Conservation (phyloP, 2,888 invertebrate species). For the Acrocyrtus sp. region DNA sequence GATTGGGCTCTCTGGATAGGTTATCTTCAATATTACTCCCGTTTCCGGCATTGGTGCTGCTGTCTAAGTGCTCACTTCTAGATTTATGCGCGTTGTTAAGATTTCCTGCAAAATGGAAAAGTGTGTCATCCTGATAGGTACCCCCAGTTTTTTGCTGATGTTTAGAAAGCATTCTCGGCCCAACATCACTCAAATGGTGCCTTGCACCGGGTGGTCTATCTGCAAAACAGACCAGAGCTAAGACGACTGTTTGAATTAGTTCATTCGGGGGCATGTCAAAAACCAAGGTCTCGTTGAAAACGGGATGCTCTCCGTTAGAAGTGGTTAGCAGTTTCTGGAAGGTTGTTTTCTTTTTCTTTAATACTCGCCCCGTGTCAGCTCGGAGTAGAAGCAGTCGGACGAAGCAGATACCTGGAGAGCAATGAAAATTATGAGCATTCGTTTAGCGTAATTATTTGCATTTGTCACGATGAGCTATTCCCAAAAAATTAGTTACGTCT, state of each 20-base stretch:
- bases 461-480: no score
- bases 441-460: no score
- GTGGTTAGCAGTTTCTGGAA: conserved; percentile 55
- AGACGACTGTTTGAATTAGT: conserved; percentile 64
- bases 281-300: conserved; percentile 65
- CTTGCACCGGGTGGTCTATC: conserved; percentile 52
- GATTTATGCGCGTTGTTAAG: no score
- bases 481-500: no score
- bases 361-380: conserved; percentile 64
- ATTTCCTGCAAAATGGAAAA: conserved; percentile 61
- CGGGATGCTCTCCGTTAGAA: conserved; percentile 63
- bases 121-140: conserved; percentile 49
- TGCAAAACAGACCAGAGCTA: conserved; percentile 63
- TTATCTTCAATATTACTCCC: conserved; percentile 17
- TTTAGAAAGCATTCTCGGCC: not conserved
- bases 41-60: not conserved
- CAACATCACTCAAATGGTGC: conserved; percentile 24
- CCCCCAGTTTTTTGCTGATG: conserved; percentile 15
- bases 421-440: no score
- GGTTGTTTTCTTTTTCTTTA: conserved; percentile 65
- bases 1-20: not conserved
- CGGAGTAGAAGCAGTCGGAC: conserved; percentile 64
- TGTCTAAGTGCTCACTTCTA: not conserved
- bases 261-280: conserved; percentile 65
- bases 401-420: conserved; percentile 63